Percentiles rank a stretch among this genome's conserved stretches.
phyloP scores from a whole-genome alignment of 1,140 invertebrate species.

The Melanaphis sacchari region DNA sequence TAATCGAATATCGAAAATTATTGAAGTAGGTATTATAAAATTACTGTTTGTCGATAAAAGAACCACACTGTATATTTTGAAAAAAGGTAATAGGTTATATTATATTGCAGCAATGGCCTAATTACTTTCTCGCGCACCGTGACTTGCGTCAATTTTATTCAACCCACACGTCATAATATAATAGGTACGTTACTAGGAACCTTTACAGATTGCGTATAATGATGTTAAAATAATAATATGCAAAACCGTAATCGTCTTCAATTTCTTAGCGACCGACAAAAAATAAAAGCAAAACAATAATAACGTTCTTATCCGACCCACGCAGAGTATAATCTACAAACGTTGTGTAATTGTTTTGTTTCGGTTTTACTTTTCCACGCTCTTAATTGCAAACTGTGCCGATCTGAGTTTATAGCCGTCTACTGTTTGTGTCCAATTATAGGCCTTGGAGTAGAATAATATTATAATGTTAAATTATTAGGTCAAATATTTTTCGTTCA shows the following conservation, averaged over 20 bases:
- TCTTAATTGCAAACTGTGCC: background rate
- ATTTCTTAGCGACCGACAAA: background rate
- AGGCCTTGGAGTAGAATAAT: background rate
- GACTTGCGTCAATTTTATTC: slow-evolving; percentile 3
- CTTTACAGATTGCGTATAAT: background rate
- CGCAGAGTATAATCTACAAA: background rate
- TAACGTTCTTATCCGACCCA: background rate
- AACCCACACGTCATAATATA: background rate
- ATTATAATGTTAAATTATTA: background rate
- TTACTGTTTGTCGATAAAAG: background rate
- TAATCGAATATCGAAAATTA: background rate
- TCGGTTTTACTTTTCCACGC: background rate
- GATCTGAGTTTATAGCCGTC: background rate
- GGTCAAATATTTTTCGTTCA: background rate
- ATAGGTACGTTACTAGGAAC: background rate
- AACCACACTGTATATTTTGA: background rate
- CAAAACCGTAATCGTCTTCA: background rate
- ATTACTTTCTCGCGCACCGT: slow-evolving; percentile 9
- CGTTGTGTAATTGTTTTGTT: background rate
- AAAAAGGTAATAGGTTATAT: background rate
- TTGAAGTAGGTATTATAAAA: background rate
- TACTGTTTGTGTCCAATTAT: background rate
- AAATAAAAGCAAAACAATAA: background rate
- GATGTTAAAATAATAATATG: background rate
- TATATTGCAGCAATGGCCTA: background rate